Evolutionary conservation across 2,888 invertebrate genomes (phyloP).

Genomic region (Nymphalis c-album): DNA sequence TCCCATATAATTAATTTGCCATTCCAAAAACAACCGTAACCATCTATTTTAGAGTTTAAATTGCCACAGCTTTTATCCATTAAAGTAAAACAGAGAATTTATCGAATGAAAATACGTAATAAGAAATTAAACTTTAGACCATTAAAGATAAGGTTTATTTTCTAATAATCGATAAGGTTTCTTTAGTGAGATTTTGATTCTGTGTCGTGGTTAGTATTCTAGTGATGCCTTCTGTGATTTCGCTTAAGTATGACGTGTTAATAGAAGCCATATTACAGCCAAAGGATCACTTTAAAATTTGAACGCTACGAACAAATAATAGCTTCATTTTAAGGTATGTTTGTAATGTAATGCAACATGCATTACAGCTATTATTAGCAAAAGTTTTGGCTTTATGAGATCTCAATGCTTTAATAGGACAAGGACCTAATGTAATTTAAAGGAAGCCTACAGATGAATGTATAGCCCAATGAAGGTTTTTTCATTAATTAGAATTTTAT

Average conservation of each 20-base stretch:
- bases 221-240: conserved; percentile 1
- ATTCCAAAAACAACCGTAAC: conserved; percentile 16
- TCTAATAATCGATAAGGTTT: conserved; percentile 2
- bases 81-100: conserved; percentile 10
- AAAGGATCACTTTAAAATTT: not conserved
- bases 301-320: too few relatives aligned
- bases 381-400: too few relatives aligned
- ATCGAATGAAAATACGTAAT: not conserved
- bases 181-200: not conserved
- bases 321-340: too few relatives aligned
- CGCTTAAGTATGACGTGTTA: conserved; percentile 27
- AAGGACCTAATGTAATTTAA: too few relatives aligned
- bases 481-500: too few relatives aligned
- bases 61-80: conserved; percentile 5
- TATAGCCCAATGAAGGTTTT: too few relatives aligned
- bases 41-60: conserved; percentile 16
- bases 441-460: too few relatives aligned
- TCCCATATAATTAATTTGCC: conserved; percentile 9
- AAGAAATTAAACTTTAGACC: not conserved
- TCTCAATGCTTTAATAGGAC: too few relatives aligned
- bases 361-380: too few relatives aligned
- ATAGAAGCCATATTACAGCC: conserved; percentile 2
- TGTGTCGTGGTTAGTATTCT: conserved; percentile 9
- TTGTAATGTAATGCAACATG: too few relatives aligned
- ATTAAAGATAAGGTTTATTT: not conserved